A percentile compares a stretch with the other conserved stretches of the same genome.
phyloP scores from a whole-genome alignment of 2,888 invertebrate species.

The Drosophila anomelani region DNA sequence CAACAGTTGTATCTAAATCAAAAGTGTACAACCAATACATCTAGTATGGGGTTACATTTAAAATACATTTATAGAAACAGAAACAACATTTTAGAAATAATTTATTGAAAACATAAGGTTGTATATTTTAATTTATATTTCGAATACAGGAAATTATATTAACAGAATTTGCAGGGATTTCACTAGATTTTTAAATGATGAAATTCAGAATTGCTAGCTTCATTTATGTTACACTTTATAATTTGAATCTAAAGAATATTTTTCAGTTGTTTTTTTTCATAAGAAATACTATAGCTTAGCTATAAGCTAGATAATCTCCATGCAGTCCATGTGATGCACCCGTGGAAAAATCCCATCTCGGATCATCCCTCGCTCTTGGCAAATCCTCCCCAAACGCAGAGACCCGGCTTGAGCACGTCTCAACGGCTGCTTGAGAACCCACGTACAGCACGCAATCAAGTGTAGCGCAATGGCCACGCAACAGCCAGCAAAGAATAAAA shows the following conservation, averaged over 20 bases:
- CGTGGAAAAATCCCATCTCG: conserved; percentile 7
- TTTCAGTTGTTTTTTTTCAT: background rate
- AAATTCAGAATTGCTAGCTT: background rate
- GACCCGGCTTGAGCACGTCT: conserved; percentile 10
- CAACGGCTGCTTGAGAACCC: conserved; percentile 50
- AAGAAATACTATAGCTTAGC: background rate
- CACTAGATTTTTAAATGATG: background rate
- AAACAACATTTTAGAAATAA: too few species aligned
- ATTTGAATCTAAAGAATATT: background rate
- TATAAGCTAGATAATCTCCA: conserved; percentile 9
- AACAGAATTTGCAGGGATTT: too few species aligned
- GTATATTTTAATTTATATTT: background rate
- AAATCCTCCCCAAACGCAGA: conserved; percentile 1
- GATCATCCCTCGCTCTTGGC: conserved; percentile 20
- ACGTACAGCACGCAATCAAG: conserved; percentile 72
- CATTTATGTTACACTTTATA: too few species aligned
- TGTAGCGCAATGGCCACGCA: conserved; percentile 76
- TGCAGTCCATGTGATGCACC: background rate
- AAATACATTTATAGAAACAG: background rate
- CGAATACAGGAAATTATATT: background rate
- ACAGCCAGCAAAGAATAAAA: conserved; percentile 66
- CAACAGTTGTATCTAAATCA: background rate
- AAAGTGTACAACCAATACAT: background rate
- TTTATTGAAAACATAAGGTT: too few species aligned
- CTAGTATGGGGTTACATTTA: background rate